phyloP scores from a whole-genome alignment of 2,797 vertebrate genomes.

The Coreius guichenoti region DNA sequence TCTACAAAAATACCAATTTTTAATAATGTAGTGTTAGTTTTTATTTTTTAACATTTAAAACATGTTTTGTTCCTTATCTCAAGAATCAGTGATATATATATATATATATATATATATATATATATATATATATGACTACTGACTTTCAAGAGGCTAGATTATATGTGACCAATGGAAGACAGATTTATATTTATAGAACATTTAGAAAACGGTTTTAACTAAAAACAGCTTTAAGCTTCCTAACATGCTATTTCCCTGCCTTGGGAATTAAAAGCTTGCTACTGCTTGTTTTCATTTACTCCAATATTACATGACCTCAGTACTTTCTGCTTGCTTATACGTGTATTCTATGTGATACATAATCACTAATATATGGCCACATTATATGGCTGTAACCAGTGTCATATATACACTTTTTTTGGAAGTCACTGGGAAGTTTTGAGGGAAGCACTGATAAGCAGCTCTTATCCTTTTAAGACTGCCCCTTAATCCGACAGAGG shows the following conservation, averaged over 20 bases:
- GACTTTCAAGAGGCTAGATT: constrained; percentile 8
- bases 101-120: too few relatives aligned
- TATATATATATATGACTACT: not conserved
- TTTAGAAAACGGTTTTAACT: not conserved
- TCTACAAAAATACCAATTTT: too few relatives aligned
- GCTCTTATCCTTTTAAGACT: constrained; percentile 84
- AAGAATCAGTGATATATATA: too few relatives aligned
- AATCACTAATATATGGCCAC: constrained; percentile 59
- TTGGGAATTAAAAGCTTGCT: not conserved
- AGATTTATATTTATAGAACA: not conserved
- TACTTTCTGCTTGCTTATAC: constrained; percentile 47
- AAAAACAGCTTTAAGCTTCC: constrained; percentile 15
- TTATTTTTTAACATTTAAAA: too few relatives aligned
- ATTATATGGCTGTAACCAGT: constrained; percentile 62
- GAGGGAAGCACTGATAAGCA: constrained; percentile 78
- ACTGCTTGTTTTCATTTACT: not conserved
- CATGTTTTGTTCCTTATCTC: too few relatives aligned
- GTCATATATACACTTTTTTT: constrained; percentile 43
- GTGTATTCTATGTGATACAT: constrained; percentile 69
- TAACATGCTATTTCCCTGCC: not conserved
- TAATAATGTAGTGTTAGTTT: too few relatives aligned
- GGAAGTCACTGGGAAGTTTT: constrained; percentile 72
- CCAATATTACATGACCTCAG: not conserved
- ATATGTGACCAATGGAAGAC: not conserved
- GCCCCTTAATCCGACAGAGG: constrained; percentile 77